phyloP scores from a whole-genome alignment of 1,140 invertebrate species.

The Brachionus rubens region DNA sequence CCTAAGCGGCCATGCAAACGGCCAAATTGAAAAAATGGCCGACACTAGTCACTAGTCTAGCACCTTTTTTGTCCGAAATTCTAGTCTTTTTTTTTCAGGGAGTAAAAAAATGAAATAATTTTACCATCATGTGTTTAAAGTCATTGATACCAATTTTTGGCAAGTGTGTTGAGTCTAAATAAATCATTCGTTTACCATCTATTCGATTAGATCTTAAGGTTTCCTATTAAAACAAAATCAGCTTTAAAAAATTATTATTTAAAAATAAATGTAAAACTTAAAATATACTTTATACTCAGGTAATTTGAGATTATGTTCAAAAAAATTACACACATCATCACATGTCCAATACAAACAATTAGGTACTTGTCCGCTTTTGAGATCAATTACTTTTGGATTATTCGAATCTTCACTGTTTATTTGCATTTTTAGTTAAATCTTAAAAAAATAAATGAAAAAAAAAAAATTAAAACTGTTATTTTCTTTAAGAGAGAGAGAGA shows the following conservation, averaged over 20 bases:
- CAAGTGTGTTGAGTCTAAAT: constrained; percentile 54
- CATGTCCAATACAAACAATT: constrained; percentile 37
- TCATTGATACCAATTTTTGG: constrained; percentile 60
- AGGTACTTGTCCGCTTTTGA: constrained; percentile 6
- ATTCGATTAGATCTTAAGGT: constrained; percentile 58
- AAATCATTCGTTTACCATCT: constrained; percentile 55
- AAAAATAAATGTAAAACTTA: neutral
- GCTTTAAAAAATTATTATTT: neutral
- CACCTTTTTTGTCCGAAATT: no score
- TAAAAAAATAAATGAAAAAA: neutral
- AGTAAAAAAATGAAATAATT: neutral
- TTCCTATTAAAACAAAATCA: no score
- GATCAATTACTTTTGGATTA: neutral
- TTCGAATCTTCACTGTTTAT: neutral
- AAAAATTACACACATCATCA: constrained; percentile 45
- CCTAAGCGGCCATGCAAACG: no score
- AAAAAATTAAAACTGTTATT: neutral
- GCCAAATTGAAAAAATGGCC: no score
- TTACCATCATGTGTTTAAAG: constrained; percentile 60
- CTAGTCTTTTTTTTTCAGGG: neutral
- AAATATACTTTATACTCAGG: constrained; percentile 35
- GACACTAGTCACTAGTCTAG: no score
- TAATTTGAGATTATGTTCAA: constrained; percentile 8
- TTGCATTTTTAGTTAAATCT: constrained; percentile 16
- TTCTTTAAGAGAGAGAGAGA: no score